Evolutionary conservation across 2,888 invertebrate species (phyloP).

Genomic region (Dasypolia templi): DNA sequence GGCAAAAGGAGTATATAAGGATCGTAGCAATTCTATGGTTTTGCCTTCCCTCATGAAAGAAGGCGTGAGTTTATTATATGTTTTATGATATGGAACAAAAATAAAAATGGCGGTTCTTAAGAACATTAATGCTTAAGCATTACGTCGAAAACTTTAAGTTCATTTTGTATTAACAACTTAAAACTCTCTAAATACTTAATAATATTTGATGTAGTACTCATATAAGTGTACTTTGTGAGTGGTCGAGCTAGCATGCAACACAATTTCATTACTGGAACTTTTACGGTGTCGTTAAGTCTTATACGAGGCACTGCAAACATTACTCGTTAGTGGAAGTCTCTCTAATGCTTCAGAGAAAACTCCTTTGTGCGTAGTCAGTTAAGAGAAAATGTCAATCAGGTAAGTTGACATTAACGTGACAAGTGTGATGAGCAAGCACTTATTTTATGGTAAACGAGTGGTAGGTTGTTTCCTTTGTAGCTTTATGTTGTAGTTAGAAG

Average conservation of each 20-base stretch:
- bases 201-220: conserved; percentile 22
- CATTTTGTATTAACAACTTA: conserved; percentile 7
- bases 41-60: too few relatives aligned
- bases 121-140: too few relatives aligned
- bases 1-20: too few relatives aligned
- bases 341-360: conserved; percentile 9
- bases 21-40: too few relatives aligned
- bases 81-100: neutral
- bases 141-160: neutral
- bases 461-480: conserved; percentile 15
- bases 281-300: conserved; percentile 55
- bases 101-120: neutral
- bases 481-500: neutral
- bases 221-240: conserved; percentile 29
- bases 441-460: conserved; percentile 18
- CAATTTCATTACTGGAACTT: conserved; percentile 55
- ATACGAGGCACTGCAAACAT: conserved; percentile 48
- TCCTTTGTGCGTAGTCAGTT: conserved; percentile 18
- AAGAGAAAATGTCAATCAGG: conserved; percentile 46
- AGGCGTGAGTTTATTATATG: too few relatives aligned
- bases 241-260: conserved; percentile 53
- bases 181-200: conserved; percentile 3
- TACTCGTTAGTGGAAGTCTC: conserved; percentile 21
- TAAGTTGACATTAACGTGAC: conserved; percentile 26
- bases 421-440: conserved; percentile 11